Evolutionary conservation across 2,888 invertebrate species (phyloP).

Genomic region (Nipponacmea schrenckii): DNA sequence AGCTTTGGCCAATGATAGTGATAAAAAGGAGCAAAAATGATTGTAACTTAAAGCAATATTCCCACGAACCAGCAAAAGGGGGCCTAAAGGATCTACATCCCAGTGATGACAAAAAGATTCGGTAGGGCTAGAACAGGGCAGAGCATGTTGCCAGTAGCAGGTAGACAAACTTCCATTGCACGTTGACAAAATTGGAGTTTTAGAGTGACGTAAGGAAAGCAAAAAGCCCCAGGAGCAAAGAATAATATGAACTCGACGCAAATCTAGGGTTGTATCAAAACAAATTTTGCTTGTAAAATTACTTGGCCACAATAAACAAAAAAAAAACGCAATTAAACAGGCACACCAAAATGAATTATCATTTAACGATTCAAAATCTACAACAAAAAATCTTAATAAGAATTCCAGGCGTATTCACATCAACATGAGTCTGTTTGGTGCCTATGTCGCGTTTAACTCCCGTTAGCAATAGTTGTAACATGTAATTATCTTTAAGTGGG

Average conservation of each 20-base stretch:
- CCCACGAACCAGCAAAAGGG: too few species aligned
- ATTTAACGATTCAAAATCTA: neutral
- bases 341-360: too few species aligned
- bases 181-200: neutral
- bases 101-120: neutral
- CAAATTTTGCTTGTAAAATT: neutral
- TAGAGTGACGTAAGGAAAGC: neutral
- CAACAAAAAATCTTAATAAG: neutral
- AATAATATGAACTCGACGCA: neutral
- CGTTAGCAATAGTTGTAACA: neutral
- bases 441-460: neutral
- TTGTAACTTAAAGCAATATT: too few species aligned
- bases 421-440: neutral
- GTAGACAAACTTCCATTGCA: neutral
- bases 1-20: too few species aligned
- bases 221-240: neutral
- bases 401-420: neutral
- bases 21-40: too few species aligned
- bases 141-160: neutral
- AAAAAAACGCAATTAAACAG: neutral
- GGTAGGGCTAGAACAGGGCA: neutral
- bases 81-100: neutral
- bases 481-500: neutral
- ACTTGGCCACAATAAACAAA: neutral
- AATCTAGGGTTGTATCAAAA: neutral